Evolutionary conservation across 64 coral and sea anemone genomes (phyloP), one percentile per base, ranked within the genome.

Genomic region (Astreopora myriophthalma): DNA sequence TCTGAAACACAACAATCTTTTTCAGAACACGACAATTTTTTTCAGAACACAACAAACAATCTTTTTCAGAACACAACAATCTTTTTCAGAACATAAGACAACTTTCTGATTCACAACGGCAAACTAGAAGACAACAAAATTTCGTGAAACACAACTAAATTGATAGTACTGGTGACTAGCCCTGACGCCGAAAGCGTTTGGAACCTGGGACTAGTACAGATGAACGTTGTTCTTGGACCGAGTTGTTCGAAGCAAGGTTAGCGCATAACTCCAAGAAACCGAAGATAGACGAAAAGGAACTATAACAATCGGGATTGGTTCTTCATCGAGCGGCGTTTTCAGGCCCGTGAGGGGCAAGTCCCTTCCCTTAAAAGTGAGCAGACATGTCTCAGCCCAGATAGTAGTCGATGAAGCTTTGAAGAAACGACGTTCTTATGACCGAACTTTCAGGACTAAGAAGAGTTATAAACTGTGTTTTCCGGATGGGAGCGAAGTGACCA

Each of bases 211-310:
- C 57, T 84, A 65, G 51, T 64, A 31, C 77, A 16, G 0, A 17
- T 60, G n/a, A n/a, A n/a, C n/a, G n/a, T n/a, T n/a, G n/a, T n/a
- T n/a, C n/a, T n/a, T n/a, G n/a, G n/a, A n/a, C n/a, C n/a, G n/a
- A n/a, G n/a, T n/a, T n/a, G n/a, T n/a, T n/a, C n/a, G n/a, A n/a
- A n/a, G n/a, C n/a, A n/a, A n/a, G n/a, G n/a, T n/a, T n/a, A n/a
- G n/a, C n/a, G n/a, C n/a, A n/a, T n/a, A n/a, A n/a, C n/a, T n/a
- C n/a, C n/a, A n/a, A 79, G 88, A 51, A 60, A 37, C 81, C 81
- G 89, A 91, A 85, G 76, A 57, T 83, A 31, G 67, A 91, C 19
- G 89, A 91, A 80, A 84, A 73, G 89, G 84, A 49, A 85, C 89
- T 30, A 92, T 84, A 69, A 70, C 74, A n/a, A 81, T 91, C 46